Conservation (phyloP, 2,797 vertebrate species). For the Melanotaenia nigrans region DNA sequence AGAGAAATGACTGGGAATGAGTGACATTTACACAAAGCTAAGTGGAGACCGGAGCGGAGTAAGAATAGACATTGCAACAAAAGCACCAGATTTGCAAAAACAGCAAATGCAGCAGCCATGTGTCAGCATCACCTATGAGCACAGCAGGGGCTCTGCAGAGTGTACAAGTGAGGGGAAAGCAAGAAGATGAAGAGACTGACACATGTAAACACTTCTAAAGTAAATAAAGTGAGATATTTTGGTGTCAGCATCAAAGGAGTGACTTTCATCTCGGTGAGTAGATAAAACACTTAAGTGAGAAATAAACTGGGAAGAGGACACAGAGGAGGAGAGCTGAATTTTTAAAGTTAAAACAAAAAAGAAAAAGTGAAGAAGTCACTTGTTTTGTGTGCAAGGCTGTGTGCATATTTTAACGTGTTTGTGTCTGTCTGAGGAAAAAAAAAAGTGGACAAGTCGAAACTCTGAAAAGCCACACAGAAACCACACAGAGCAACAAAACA, state of each 20-base stretch:
- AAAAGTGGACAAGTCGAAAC: slow-evolving; percentile 52
- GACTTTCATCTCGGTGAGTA: slow-evolving; percentile 62
- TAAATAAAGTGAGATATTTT: slow-evolving; percentile 72
- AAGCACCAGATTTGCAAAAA: slow-evolving; percentile 65
- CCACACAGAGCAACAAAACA: slow-evolving; percentile 77
- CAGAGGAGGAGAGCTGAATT: slow-evolving; percentile 31
- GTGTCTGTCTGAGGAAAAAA: slow-evolving; percentile 35
- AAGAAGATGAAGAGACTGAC: slow-evolving; percentile 53
- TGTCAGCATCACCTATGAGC: slow-evolving; percentile 72
- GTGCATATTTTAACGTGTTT: slow-evolving; percentile 33
- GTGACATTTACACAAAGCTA: slow-evolving; percentile 78
- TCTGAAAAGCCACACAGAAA: slow-evolving; percentile 62
- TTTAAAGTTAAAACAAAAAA: slow-evolving; percentile 44
- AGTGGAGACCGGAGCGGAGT: slow-evolving; percentile 67
- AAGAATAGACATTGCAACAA: slow-evolving; percentile 70
- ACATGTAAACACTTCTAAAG: slow-evolving; percentile 56
- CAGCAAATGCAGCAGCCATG: slow-evolving; percentile 59
- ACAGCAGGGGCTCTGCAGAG: slow-evolving; percentile 57
- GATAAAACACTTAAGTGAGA: slow-evolving; percentile 53
- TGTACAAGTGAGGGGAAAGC: slow-evolving; percentile 52
- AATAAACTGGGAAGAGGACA: slow-evolving; percentile 34
- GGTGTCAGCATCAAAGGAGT: slow-evolving; percentile 59
- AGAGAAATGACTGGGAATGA: slow-evolving; percentile 65
- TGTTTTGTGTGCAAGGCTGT: slow-evolving; percentile 4
- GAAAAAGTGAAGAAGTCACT: slow-evolving; percentile 22